These are phyloP conservation scores for Osmerus mordax DNA, from an alignment of 2,113 vertebrate genomes.

Conservation along the genomic window DNA sequence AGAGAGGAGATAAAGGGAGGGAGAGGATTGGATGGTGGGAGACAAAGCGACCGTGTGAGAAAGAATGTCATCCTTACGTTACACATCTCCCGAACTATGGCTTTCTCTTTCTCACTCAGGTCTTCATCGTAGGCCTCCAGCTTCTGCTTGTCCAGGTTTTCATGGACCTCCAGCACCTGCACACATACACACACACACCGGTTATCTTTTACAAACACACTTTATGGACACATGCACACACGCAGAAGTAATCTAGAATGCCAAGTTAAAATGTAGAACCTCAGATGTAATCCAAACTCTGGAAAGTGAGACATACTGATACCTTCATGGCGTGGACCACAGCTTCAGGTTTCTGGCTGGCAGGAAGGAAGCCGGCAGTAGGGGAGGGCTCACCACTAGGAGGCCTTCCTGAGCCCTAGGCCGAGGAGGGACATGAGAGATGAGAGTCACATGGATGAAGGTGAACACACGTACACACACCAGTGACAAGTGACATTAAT, in stretches of 20 bases:
- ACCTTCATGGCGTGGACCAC: conserved; percentile 93
- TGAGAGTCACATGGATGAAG: not conserved
- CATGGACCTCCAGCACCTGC: conserved; percentile 90
- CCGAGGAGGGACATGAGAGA: conserved; percentile 9
- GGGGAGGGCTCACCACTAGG: conserved; percentile 70
- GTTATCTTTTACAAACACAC: not conserved
- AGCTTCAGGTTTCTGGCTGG: conserved; percentile 86
- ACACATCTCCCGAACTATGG: conserved; percentile 93
- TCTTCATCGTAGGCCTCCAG: conserved; percentile 87
- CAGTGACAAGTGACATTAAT: not conserved
- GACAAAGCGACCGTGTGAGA: not conserved
- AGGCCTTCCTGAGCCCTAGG: conserved; percentile 72
- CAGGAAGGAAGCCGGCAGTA: conserved; percentile 63
- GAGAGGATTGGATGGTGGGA: not conserved
- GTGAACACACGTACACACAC: not conserved
- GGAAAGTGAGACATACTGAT: not conserved
- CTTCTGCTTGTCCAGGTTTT: conserved; percentile 85
- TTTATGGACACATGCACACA: not conserved
- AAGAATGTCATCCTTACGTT: conserved; percentile 70
- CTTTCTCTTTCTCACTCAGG: conserved; percentile 92
- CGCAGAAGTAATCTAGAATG: not conserved
- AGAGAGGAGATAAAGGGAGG: not conserved
- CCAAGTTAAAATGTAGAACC: too few species aligned
- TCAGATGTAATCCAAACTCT: not conserved
- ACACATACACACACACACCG: conserved; percentile 5